Conservation (phyloP, 2,113 vertebrate genomes). For the Bettongia penicillata region DNA sequence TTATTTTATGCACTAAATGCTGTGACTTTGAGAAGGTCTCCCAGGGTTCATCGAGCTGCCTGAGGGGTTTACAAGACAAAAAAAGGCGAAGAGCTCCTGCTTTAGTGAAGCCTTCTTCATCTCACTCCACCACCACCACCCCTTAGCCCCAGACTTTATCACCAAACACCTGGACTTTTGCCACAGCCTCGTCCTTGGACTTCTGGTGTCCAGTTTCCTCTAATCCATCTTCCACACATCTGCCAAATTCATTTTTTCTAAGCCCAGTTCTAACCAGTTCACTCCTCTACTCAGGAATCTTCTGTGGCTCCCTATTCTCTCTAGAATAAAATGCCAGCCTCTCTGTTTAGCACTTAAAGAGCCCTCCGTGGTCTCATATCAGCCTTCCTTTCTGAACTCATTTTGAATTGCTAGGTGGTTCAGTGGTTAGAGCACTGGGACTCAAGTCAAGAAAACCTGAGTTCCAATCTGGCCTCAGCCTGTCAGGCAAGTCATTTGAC, state of each 20-base stretch:
- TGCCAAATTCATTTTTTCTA: not conserved
- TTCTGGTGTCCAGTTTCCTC: not conserved
- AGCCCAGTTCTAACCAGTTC: not conserved
- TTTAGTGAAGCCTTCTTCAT: not conserved
- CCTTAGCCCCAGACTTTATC: not conserved
- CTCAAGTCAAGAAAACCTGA: not conserved
- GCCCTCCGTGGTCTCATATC: not conserved
- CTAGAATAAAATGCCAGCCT: not conserved
- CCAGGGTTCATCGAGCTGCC: not conserved
- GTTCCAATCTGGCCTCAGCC: not conserved
- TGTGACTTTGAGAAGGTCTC: not conserved
- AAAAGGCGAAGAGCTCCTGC: not conserved
- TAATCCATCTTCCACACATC: not conserved
- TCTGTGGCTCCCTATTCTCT: not conserved
- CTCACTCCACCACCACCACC: not conserved
- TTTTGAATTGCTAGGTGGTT: not conserved
- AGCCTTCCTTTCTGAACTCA: not conserved
- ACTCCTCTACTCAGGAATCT: not conserved
- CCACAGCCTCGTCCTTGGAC: not conserved
- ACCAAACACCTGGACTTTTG: not conserved
- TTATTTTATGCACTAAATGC: not conserved
- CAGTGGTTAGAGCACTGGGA: not conserved
- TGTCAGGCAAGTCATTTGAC: not conserved
- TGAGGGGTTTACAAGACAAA: not conserved
- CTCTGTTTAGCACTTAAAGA: not conserved